A percentile compares a stretch with the other conserved stretches of the same genome.
Evolutionary conservation across 2,113 vertebrate genomes (phyloP).

Genomic region (Hirundichthys speculiger): DNA sequence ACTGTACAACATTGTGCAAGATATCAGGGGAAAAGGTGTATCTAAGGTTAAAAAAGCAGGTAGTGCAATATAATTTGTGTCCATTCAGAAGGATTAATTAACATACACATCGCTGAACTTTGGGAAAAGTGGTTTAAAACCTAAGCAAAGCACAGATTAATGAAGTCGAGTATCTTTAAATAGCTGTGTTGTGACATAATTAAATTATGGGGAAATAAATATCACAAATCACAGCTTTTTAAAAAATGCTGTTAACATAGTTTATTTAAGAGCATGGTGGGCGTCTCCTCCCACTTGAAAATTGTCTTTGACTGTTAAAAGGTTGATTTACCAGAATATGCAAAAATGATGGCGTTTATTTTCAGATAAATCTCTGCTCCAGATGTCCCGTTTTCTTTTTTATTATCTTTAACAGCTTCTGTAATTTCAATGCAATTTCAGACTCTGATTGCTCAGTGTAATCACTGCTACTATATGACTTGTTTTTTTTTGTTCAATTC

Average conservation of each 20-base stretch:
- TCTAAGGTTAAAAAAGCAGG: too few species aligned
- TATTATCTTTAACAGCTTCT: slow-evolving; percentile 69
- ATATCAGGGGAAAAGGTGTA: too few species aligned
- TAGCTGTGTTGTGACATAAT: too few species aligned
- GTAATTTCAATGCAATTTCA: slow-evolving; percentile 81
- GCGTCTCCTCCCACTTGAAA: slow-evolving; percentile 16
- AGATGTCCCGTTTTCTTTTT: slow-evolving; percentile 63
- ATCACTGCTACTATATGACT: slow-evolving; percentile 67
- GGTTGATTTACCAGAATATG: slow-evolving; percentile 63
- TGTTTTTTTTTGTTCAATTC: slow-evolving; percentile 56
- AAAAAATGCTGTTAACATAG: slow-evolving; percentile 15
- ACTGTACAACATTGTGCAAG: too few species aligned
- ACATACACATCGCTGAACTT: too few species aligned
- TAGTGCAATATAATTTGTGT: too few species aligned
- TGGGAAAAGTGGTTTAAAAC: too few species aligned
- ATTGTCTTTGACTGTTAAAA: slow-evolving; percentile 53
- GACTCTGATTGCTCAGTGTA: slow-evolving; percentile 77
- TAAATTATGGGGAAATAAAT: too few species aligned
- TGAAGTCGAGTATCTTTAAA: too few species aligned
- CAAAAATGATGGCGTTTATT: slow-evolving; percentile 73
- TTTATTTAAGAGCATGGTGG: slow-evolving; percentile 27
- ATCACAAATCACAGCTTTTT: too few species aligned
- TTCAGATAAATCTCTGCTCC: slow-evolving; percentile 52
- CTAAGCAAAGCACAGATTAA: too few species aligned
- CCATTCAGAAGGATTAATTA: too few species aligned